Percentiles rank a stretch among this genome's conserved stretches.
These are phyloP conservation scores for Oreocharis arfaki DNA, from an alignment of 2,113 vertebrate species.

Conservation along the genomic window DNA sequence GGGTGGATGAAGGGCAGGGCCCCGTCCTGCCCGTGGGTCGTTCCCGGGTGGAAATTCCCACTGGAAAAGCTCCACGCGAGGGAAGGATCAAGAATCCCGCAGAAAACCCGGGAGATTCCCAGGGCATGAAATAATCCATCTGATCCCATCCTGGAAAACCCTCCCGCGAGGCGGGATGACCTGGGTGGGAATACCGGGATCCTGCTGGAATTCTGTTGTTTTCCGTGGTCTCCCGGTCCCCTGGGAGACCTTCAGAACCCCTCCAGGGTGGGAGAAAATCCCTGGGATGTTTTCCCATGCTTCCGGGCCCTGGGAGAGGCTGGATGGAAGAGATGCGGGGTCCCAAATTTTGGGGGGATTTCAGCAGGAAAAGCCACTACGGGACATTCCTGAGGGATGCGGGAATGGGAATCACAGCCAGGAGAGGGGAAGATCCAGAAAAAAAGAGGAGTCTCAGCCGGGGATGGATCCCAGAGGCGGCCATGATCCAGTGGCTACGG, in stretches of 20 bases:
- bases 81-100: neutral
- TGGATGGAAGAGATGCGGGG: too few relatives aligned
- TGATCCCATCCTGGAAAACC: neutral
- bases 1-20: neutral
- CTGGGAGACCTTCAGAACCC: neutral
- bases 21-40: fast-evolving
- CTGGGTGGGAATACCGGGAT: fast-evolving
- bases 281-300: fast-evolving
- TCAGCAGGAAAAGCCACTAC: neutral
- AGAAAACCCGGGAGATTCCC: neutral
- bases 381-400: neutral
- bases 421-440: neutral
- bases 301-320: neutral
- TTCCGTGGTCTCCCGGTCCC: neutral
- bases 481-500: fast-evolving
- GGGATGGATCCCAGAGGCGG: neutral
- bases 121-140: fast-evolving
- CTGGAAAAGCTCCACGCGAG: fast-evolving
- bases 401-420: neutral
- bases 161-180: neutral
- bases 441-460: neutral
- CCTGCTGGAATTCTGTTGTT: neutral
- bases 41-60: neutral
- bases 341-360: neutral
- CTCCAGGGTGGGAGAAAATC: neutral